Base-by-base conservation (phyloP, 2,888 invertebrate genomes). In the Catocala fraxini region DNA sequence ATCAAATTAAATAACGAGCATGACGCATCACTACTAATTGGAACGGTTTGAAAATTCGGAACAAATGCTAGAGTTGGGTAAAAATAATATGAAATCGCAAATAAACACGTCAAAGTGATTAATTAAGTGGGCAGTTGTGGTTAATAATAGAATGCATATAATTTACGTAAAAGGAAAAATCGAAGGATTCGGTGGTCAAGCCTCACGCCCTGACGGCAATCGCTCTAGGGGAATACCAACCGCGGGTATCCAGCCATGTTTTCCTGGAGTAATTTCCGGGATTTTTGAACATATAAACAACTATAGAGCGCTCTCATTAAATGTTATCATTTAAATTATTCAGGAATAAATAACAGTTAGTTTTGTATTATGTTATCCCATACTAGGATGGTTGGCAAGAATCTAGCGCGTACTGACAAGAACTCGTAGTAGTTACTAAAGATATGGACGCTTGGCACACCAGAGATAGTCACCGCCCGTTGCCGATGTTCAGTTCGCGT, bases 161-260 rank as follows among this genome's bases (percentile, higher is more conserved):
- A 34, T 33, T 45, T 55, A 47, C 53, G 63, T 75, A 57, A 69
- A 75, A 67, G 73, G 75, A 70, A 75, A n/a, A 72, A 65, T 56
- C 45, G 48, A 67, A 65, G 67, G 74, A 64, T 71, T 56, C 25
- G 59, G 68, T 49, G 41, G 34, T 41, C 45, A 51, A 51, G 57
- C 35, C 33, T 10, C 12, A 47, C 12, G 39, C 12, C 42, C 10
- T 46, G 33, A 12, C 43, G 15, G 11, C 43, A 35, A 55, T 51
- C 51, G 51, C 35, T 15, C 59, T 33, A 4, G 70, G 75, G 75
- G 61, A 72, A 72, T 72, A 61, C 73, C 73, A 66, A 53, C 61
- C 63, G 64, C 57, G 15, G 0, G 34, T 46, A 55, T 67, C 72
- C 63, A 53, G 56, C 41, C 71, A 68, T 59, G 55, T 75, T 63